Evolutionary conservation across 1,140 invertebrate genomes (phyloP), one percentile per base, ranked within the genome.

Genomic region (Goniozus legneri): DNA sequence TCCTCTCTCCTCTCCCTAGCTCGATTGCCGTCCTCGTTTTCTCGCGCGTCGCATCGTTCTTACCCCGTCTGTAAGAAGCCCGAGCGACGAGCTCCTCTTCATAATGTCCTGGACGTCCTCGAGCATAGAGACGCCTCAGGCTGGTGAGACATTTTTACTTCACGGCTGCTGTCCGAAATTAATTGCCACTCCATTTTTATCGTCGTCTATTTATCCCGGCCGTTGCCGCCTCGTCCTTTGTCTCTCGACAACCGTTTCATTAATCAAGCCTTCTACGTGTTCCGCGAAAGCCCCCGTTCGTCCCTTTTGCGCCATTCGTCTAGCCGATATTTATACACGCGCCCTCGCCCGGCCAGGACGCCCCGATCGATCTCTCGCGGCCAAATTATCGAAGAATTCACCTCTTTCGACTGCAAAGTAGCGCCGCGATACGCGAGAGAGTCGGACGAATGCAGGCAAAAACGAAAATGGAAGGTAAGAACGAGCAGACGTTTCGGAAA

Each of bases 141-240:
- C 42, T 22, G n/a, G 37, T 20, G 40, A 44, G 56, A 59, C 55
- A 32, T 58, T 52, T 47, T 49, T 37, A 44, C 45, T 48, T 49
- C 49, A 39, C 54, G 45, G 34, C 38, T 31, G 42, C 58, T 56
- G 61, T 57, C 58, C 61, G 54, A 65, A 64, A 65, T 65, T 65
- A 65, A 65, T 65, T 65, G 59, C 61, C 58, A 64, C 61, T 64
- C 57, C 58, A 62, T 55, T 65, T 64, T 65, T 65, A 65, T 65
- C 61, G 53, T 52, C 62, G 51, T 62, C 62, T 61, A 65, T 65
- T 65, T 61, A 64, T 56, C 57, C 51, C 50, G 48, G 49, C 56
- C 57, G 60, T 61, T 60, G 60, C 50, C 57, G 51, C 50, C 56
- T 58, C 53, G 59, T 50, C 52, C 52, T 44, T 58, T 62, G 58